Evolutionary conservation across 2,113 vertebrate species (phyloP).

Genomic region (Oophaga pumilio): DNA sequence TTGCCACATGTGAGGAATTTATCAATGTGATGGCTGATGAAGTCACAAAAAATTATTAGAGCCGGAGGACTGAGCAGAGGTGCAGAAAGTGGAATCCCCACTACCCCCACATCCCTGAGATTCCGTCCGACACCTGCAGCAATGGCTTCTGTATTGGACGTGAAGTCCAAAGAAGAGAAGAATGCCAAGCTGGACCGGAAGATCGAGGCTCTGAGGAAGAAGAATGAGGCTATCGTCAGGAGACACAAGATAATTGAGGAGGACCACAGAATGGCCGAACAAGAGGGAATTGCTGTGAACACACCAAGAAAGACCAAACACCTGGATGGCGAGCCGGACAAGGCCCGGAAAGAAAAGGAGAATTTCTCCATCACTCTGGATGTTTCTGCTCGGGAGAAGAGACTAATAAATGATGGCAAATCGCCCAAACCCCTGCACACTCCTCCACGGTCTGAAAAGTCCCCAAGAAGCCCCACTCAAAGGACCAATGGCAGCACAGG

Average conservation of each 20-base stretch:
- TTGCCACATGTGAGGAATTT: too few species aligned
- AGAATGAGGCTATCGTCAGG: conserved; percentile 87
- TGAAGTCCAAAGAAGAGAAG: conserved; percentile 90
- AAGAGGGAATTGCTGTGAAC: conserved; percentile 85
- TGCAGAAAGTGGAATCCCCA: too few species aligned
- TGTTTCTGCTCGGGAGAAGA: conserved; percentile 73
- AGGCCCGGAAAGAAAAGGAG: conserved; percentile 72
- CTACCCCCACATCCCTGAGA: too few species aligned
- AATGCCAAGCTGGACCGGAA: conserved; percentile 86
- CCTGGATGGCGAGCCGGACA: conserved; percentile 63
- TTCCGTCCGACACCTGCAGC: too few species aligned
- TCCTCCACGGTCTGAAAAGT: background rate
- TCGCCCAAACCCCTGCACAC: background rate
- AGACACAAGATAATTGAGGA: conserved; percentile 89
- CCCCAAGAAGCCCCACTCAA: conserved; percentile 45
- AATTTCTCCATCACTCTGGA: conserved; percentile 75
- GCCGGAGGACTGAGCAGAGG: too few species aligned
- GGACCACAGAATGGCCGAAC: conserved; percentile 86
- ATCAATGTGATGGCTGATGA: too few species aligned
- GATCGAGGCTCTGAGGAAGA: conserved; percentile 88
- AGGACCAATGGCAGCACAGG: conserved; percentile 64
- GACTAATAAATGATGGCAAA: conserved; percentile 75
- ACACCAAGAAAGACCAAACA: conserved; percentile 73
- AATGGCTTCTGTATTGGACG: conserved; percentile 78
- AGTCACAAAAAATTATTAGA: too few species aligned